Evolutionary conservation across 2,888 invertebrate species (phyloP), one percentile per base, ranked within the genome.

Genomic region (Xestia rhomboidea): DNA sequence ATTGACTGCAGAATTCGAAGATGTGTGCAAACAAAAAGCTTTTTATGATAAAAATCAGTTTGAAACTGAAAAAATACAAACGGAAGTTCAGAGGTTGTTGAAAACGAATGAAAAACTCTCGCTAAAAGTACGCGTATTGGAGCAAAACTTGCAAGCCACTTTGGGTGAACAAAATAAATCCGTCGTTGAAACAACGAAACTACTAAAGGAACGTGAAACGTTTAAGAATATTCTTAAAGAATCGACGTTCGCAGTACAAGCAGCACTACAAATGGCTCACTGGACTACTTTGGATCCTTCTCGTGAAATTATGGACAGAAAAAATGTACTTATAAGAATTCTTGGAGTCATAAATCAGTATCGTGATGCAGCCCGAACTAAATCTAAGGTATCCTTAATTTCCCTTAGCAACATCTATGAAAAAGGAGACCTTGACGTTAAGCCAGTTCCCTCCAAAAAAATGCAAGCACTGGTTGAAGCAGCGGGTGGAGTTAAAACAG

Each of bases 171-270:
- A 97, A 86, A 95, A 95, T 68, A 93, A 95, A 83, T 89, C 97
- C 0, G 88, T 94, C 24, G 93, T 94, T 0, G 97, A 97, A 83
- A 92, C 97, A 10, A 89, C 93, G 3, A 96, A 96, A 79, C 93
- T 97, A 77, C 94, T 96, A 44, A 96, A 97, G 79, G 97, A 98
- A 90, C 94, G 96, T 67, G 94, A 95, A n/a, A 97, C 96, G 63
- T 91, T 98, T 10, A 97, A 95, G 21, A 95, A 95, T 49, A 95
- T 98, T 74, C 92, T 98, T 44, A 96, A 97, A 85, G 97, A 97
- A 89, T 97, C 98, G 0, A 97, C 97, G 27, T 93, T 93, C 68
- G 97, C 97, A 1, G 97, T 98, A 5, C 96, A 97, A 88, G 96
- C 97, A 41, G 97, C 97, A 18, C 93, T 98, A n/a, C 96, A 97